phyloP scores from a whole-genome alignment of 2,797 vertebrate genomes.

The Macrochelys suwanniensis region DNA sequence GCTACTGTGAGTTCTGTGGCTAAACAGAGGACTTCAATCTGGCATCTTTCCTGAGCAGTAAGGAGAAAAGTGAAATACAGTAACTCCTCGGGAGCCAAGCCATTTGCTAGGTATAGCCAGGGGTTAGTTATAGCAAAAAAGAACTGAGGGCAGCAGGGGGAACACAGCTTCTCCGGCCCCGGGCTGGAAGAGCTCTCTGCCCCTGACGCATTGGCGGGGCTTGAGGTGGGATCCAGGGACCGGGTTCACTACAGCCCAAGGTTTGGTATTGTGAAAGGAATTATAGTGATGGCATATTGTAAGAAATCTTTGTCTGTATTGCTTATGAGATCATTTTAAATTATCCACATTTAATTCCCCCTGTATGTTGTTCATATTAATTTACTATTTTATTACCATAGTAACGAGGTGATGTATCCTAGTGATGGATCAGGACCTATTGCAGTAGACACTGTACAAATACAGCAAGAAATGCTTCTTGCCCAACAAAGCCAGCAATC shows the following conservation, averaged over 20 bases:
- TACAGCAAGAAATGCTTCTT: background rate
- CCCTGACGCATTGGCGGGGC: too few relatives aligned
- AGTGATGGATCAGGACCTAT: background rate
- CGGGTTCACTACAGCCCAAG: too few relatives aligned
- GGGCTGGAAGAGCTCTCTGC: too few relatives aligned
- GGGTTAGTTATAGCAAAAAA: too few relatives aligned
- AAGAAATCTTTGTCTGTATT: background rate
- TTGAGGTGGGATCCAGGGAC: too few relatives aligned
- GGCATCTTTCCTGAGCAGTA: background rate
- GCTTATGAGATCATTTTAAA: background rate
- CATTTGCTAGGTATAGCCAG: too few relatives aligned
- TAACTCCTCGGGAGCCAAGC: too few relatives aligned
- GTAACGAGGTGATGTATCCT: background rate
- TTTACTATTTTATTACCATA: background rate
- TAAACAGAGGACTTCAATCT: background rate
- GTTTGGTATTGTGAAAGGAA: too few relatives aligned
- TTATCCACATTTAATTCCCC: background rate
- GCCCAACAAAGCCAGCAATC: too few relatives aligned
- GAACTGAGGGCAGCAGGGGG: too few relatives aligned
- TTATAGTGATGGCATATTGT: background rate
- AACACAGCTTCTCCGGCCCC: too few relatives aligned
- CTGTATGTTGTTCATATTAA: background rate
- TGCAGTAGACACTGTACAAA: background rate
- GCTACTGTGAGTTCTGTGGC: background rate
- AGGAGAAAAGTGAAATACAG: background rate